Percentiles rank a stretch among this genome's conserved stretches.
Conservation (phyloP, 2,113 vertebrate species). For the Dromiciops gliroides region DNA sequence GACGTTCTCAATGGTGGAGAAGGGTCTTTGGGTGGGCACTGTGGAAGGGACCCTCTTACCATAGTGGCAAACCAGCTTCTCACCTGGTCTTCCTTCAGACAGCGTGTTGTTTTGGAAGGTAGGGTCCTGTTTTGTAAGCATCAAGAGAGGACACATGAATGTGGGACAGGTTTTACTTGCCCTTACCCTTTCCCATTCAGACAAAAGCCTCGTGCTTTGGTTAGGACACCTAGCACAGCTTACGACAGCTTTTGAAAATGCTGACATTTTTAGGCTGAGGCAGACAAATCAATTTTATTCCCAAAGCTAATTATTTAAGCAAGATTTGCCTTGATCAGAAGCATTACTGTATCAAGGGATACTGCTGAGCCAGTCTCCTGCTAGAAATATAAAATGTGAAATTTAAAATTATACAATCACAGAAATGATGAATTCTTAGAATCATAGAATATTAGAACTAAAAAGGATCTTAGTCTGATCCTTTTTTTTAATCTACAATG, state of each 20-base stretch:
- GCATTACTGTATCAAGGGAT: conserved; percentile 23
- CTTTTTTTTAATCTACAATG: background rate
- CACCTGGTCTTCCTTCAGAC: conserved; percentile 73
- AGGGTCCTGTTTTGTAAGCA: conserved; percentile 77
- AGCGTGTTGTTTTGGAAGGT: conserved; percentile 71
- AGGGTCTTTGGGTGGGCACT: conserved; percentile 54
- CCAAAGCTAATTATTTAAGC: conserved; percentile 20
- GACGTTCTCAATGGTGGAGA: conserved; percentile 64
- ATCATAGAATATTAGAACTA: background rate
- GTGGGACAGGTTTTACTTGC: background rate
- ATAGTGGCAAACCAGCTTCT: conserved; percentile 70
- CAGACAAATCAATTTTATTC: conserved; percentile 31
- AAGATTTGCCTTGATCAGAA: conserved; percentile 25
- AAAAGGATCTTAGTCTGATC: background rate
- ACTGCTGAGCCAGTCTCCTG: background rate
- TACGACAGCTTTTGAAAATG: conserved; percentile 6
- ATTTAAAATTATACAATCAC: background rate
- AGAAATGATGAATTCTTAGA: background rate
- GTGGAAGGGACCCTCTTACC: conserved; percentile 68
- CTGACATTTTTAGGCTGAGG: background rate
- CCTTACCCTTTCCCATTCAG: background rate
- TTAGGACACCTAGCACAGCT: conserved; percentile 24
- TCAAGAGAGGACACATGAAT: conserved; percentile 74
- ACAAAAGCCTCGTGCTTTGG: background rate
- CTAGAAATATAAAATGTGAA: conserved; percentile 17